Evolutionary conservation across 92 coral and sea anemone species (phyloP), one percentile per base, ranked within the genome.

Genomic region (Pocillopora grandis): DNA sequence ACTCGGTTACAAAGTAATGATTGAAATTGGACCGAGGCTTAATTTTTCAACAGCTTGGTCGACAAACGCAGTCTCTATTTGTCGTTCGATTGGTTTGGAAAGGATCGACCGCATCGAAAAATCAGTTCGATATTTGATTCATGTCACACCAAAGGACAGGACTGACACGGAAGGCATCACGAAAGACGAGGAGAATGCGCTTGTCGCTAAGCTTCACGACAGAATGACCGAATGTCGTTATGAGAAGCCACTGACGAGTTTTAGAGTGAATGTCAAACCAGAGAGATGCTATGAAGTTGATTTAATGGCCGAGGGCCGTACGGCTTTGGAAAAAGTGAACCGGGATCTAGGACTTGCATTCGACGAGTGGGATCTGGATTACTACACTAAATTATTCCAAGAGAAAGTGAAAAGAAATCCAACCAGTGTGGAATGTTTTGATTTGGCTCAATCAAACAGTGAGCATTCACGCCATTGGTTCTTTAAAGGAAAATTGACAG

Each of bases 401-500:
- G 98, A 94, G 76, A 88, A 86, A 20, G 96, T 96, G 15, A 87
- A 93, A 57, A 88, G 98, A 71, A 94, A 96, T 72, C 98, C 98
- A 5, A 94, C 98, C 18, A 96, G 95, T 83, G 98, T 96, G 6
- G 98, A 96, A 81, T 96, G 98, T 82, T 96, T 96, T 92, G 98
- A 96, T 87, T 77, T 96, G 77, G 98, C 98, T 5, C 98, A 96
- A 88, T 94, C 98, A 2, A 96, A 96, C 89, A 96, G 98, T 52
- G 98, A 96, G 77, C 98, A 96, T 66, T 96, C 98, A 2, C 90
- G 98, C 76, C 98, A 96, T 80, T 96, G 98, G 98, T 96, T 96
- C 87, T 96, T 96, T 84, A 88, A 91, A 82, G 98, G 98, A 21
- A 91, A 86, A 67, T 90, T 96, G 72, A 79, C 88, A 5, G 84